Evolutionary conservation across 2,888 invertebrate genomes (phyloP).

Genomic region (Eupithecia vulgata): DNA sequence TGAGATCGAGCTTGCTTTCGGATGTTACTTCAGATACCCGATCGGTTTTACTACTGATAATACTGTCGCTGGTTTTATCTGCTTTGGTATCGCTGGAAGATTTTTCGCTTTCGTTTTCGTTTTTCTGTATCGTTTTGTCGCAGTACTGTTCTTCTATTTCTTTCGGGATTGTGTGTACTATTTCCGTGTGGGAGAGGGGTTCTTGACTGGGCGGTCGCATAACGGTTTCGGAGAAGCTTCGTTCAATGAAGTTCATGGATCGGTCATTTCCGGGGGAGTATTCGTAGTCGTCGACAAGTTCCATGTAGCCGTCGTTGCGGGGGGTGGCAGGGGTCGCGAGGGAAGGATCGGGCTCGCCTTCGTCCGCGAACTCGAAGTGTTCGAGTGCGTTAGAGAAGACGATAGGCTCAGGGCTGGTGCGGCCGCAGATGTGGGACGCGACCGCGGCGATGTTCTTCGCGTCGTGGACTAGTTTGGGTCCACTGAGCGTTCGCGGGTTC

Average conservation of each 20-base stretch:
- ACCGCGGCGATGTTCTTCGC: constrained; percentile 72
- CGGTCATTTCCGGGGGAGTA: constrained; percentile 74
- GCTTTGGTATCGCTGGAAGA: constrained; percentile 48
- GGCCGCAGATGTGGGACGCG: constrained; percentile 75
- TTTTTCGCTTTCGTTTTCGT: constrained; percentile 54
- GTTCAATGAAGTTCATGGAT: constrained; percentile 84
- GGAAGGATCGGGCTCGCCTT: constrained; percentile 91
- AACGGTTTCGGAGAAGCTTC: constrained; percentile 71
- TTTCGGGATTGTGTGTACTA: constrained; percentile 43
- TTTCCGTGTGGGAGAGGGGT: constrained; percentile 39
- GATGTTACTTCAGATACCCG: constrained; percentile 33
- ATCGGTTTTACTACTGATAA: constrained; percentile 40
- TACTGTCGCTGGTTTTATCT: constrained; percentile 41
- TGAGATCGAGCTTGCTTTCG: constrained; percentile 44
- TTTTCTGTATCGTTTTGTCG: constrained; percentile 24
- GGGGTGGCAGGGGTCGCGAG: constrained; percentile 80
- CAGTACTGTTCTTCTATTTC: constrained; percentile 39
- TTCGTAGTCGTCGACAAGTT: constrained; percentile 75
- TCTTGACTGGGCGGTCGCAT: constrained; percentile 59
- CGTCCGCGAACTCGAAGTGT: constrained; percentile 94
- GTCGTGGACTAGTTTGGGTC: constrained; percentile 70
- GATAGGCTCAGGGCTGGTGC: constrained; percentile 65
- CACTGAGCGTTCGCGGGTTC: constrained; percentile 68
- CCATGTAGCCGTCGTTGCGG: constrained; percentile 74
- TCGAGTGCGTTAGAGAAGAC: constrained; percentile 86